Evolutionary conservation across 2,888 invertebrate genomes (phyloP).

Genomic region (Sesia apiformis): DNA sequence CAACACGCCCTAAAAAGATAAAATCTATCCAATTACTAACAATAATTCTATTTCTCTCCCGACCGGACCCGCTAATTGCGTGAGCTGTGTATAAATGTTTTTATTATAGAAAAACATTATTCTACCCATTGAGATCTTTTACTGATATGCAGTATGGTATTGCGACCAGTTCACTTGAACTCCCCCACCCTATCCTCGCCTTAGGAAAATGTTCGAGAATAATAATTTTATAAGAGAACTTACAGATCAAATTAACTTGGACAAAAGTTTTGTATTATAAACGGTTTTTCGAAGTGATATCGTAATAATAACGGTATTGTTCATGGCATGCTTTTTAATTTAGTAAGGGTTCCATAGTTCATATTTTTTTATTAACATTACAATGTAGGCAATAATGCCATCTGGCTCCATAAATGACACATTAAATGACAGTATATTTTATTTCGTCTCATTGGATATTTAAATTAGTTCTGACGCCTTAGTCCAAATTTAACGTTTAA

Average conservation of each 20-base stretch:
- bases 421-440: neutral
- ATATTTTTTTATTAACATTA: neutral
- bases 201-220: neutral
- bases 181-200: neutral
- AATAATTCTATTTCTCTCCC: slow-evolving; percentile 33
- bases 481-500: too few relatives aligned
- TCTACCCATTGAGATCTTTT: slow-evolving; percentile 5
- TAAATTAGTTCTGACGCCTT: too few relatives aligned
- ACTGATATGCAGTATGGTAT: slow-evolving; percentile 1
- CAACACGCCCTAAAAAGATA: slow-evolving; percentile 28
- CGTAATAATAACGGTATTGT: neutral
- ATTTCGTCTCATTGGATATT: neutral
- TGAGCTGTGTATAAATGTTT: slow-evolving; percentile 22
- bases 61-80: slow-evolving; percentile 27
- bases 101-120: slow-evolving; percentile 25
- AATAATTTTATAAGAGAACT: neutral
- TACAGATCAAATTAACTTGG: slow-evolving; percentile 1
- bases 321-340: neutral
- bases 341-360: neutral
- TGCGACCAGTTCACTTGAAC: slow-evolving; percentile 11
- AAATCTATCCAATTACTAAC: slow-evolving; percentile 43
- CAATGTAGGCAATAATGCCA: neutral
- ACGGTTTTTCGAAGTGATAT: neutral
- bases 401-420: neutral
- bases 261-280: neutral